Evolutionary conservation across 1,140 invertebrate genomes (phyloP).

Genomic region (Leucophenga varia): DNA sequence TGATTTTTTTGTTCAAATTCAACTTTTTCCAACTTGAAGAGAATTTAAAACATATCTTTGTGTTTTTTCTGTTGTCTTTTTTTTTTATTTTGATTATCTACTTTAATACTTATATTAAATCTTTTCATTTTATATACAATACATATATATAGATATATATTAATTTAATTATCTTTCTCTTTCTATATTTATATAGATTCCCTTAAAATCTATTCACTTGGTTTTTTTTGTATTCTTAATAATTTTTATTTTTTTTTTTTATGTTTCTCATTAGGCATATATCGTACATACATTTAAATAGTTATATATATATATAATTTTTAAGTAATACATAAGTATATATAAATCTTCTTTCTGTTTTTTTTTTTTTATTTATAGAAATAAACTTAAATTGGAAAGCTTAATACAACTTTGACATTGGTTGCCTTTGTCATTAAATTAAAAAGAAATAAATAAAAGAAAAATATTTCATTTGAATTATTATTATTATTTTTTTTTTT

Average conservation of each 20-base stretch:
- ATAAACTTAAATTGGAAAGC: slow-evolving; percentile 36
- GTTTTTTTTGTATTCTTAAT: too few species aligned
- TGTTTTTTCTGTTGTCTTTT: slow-evolving; percentile 12
- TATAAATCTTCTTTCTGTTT: slow-evolving; percentile 2
- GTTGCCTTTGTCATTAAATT: neutral
- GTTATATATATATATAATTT: slow-evolving; percentile 16
- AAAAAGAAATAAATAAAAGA: neutral
- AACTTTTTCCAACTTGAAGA: too few species aligned
- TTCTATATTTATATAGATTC: slow-evolving; percentile 28
- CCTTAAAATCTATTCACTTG: too few species aligned
- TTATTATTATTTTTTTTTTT: neutral
- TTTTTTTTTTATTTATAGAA: slow-evolving; percentile 3
- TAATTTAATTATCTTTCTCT: too few species aligned
- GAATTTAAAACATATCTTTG: too few species aligned
- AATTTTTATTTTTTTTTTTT: too few species aligned
- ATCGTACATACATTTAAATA: slow-evolving; percentile 23
- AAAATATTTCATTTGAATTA: neutral
- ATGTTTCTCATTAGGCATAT: too few species aligned
- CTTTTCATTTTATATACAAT: slow-evolving; percentile 28
- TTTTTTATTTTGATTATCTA: slow-evolving; percentile 51
- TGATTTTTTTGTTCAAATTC: too few species aligned
- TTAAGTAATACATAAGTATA: too few species aligned
- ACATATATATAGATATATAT: slow-evolving; percentile 38
- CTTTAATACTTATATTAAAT: slow-evolving; percentile 53
- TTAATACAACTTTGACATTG: slow-evolving; percentile 34